Evolutionary conservation across 2,888 invertebrate genomes (phyloP).

Genomic region (Polymixis flavicincta): DNA sequence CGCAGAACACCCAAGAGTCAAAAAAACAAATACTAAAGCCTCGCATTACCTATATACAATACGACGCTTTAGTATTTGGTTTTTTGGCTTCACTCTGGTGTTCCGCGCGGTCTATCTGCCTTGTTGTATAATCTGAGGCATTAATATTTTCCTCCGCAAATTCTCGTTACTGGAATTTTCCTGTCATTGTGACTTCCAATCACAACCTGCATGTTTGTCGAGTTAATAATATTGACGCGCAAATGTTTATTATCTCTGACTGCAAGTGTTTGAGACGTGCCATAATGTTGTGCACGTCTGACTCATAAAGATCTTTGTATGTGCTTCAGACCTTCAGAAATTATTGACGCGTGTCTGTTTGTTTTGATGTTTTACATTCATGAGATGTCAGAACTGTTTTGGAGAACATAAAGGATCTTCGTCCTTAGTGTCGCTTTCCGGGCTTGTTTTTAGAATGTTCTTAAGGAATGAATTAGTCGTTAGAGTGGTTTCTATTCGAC

Average conservation of each 20-base stretch:
- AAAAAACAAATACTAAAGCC: too few relatives aligned
- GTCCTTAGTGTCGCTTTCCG: constrained; percentile 15
- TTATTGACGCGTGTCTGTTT: constrained; percentile 37
- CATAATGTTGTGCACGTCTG: constrained; percentile 27
- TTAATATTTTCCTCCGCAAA: constrained; percentile 8
- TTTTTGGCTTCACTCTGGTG: too few relatives aligned
- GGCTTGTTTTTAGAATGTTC: neutral
- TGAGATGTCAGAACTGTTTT: neutral
- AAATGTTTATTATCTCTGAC: constrained; percentile 32
- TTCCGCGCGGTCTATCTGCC: too few relatives aligned
- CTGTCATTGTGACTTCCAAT: constrained; percentile 41
- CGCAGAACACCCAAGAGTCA: too few relatives aligned
- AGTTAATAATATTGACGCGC: constrained; percentile 32
- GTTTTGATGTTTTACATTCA: constrained; percentile 33
- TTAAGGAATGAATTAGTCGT: neutral
- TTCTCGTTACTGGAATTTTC: constrained; percentile 41
- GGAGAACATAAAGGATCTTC: constrained; percentile 15
- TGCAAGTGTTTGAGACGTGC: constrained; percentile 37
- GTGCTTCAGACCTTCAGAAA: constrained; percentile 48
- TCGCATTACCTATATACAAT: too few relatives aligned
- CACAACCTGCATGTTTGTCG: constrained; percentile 28
- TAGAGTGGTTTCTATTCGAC: neutral
- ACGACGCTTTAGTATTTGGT: too few relatives aligned
- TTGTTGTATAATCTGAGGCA: too few relatives aligned
- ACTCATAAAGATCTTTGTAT: constrained; percentile 55